These are phyloP conservation scores for Atrina japonica DNA, from an alignment of 2,888 invertebrate species.

Conservation along the genomic window DNA sequence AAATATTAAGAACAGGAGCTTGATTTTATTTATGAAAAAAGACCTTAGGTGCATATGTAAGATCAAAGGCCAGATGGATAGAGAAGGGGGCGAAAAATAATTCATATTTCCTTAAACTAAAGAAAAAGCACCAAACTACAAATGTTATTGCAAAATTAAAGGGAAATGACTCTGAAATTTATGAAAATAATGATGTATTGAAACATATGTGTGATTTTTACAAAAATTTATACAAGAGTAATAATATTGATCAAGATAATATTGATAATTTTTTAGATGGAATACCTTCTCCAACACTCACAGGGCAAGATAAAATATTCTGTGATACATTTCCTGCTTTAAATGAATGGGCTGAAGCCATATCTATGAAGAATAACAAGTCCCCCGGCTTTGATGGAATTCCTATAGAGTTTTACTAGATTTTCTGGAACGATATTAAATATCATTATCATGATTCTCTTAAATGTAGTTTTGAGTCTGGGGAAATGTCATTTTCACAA, in stretches of 20 bases:
- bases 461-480: constrained; percentile 1
- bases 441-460: no score
- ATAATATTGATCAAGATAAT: constrained; percentile 6
- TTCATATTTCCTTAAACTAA: background rate
- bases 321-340: constrained; percentile 5
- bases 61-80: no score
- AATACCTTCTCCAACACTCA: background rate
- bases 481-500: constrained; percentile 5
- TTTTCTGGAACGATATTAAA: background rate
- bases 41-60: background rate
- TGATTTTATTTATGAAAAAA: background rate
- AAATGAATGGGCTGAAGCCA: background rate
- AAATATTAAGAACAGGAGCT: constrained; percentile 3
- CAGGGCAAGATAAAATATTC: constrained; percentile 6
- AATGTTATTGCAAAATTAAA: background rate
- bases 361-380: background rate
- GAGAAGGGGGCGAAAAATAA: background rate
- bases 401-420: background rate
- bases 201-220: no score
- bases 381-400: constrained; percentile 8
- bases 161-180: background rate
- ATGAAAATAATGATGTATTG: no score
- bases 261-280: background rate
- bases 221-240: background rate
- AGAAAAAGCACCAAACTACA: background rate